Base-by-base conservation (phyloP, 1,140 invertebrate species). In the Melanaphis sacchari region DNA sequence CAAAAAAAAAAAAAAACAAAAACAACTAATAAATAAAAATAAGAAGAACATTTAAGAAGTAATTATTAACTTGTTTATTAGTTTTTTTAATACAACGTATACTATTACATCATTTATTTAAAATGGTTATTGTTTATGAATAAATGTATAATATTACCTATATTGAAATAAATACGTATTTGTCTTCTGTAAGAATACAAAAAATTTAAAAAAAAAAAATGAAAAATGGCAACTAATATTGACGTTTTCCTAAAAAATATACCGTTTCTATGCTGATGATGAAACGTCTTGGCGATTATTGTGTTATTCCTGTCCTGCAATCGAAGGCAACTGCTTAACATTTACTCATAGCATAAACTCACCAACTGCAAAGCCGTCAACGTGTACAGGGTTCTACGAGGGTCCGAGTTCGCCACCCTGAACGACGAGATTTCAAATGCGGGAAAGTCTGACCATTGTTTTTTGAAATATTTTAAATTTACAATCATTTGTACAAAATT, bases 401-500 rank as follows among this genome's bases (percentile, higher is more conserved):
- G 43, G 36, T n/a, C 31, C 15, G 43, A 18, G 38, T 36, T 49
- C 26, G 6, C 7, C 21, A 24, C 31, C 6, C 7, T 49, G 22
- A 22, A 49, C 21, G 46, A 22, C 43, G 85, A 18, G 31, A 49
- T 36, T 31, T 21, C 85, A n/a, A 49, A n/a, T 31, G 43, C n/a
- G 43, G 43, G 43, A 11, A 88, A 36, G n/a, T 49, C 85, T 26
- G 43, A 11, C 85, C 85, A 88, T 49, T 49, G 85, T 88, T 88
- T 88, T 36, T 88, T 49, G 1, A 88, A 6, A 7, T 88, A 88
- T 36, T 46, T 88, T 22, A 49, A 49, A 49, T 88, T 88, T 18
- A 88, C 85, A n/a, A 88, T 88, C 85, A 88, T 88, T 82, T 40
- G 81, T 24, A 40, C 81, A 38, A 49, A 18, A 49, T 49, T 49